These are phyloP conservation scores for Sinocyclocheilus anshuiensis DNA, from an alignment of 2,113 vertebrate species.

Conservation along the genomic window DNA sequence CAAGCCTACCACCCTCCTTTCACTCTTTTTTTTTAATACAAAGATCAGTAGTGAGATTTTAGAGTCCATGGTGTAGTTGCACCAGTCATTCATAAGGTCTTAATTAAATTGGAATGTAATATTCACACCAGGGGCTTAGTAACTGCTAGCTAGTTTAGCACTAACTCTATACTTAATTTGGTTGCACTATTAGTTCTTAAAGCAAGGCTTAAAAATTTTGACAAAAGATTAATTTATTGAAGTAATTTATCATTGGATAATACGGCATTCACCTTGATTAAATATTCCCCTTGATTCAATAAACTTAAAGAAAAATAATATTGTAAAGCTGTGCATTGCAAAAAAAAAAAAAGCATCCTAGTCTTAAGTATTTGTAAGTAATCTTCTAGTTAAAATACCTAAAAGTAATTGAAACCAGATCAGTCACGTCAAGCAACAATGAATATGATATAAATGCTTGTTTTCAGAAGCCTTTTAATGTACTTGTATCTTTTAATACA, in stretches of 20 bases:
- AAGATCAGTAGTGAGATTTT: background rate
- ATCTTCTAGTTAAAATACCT: background rate
- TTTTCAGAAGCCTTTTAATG: too few species aligned
- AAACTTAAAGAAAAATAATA: background rate
- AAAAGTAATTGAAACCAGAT: background rate
- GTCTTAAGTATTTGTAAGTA: background rate
- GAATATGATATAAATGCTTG: too few species aligned
- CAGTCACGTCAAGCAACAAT: too few species aligned
- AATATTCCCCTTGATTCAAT: background rate
- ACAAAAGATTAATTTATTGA: background rate
- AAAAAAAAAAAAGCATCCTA: background rate
- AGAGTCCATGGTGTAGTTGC: background rate
- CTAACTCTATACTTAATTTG: background rate
- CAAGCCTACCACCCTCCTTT: background rate
- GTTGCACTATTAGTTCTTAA: background rate
- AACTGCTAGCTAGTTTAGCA: background rate
- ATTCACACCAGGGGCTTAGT: background rate
- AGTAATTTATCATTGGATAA: background rate
- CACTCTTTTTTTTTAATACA: background rate
- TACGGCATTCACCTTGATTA: background rate
- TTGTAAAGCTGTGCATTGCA: background rate
- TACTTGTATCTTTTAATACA: too few species aligned
- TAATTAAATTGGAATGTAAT: slow-evolving; percentile 5
- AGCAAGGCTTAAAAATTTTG: background rate
- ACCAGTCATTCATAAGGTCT: background rate